A percentile compares a stretch with the other conserved stretches of the same genome.
These are phyloP conservation scores for Tamandua tetradactyla DNA, from an alignment of 2,797 vertebrate genomes.

Conservation along the genomic window DNA sequence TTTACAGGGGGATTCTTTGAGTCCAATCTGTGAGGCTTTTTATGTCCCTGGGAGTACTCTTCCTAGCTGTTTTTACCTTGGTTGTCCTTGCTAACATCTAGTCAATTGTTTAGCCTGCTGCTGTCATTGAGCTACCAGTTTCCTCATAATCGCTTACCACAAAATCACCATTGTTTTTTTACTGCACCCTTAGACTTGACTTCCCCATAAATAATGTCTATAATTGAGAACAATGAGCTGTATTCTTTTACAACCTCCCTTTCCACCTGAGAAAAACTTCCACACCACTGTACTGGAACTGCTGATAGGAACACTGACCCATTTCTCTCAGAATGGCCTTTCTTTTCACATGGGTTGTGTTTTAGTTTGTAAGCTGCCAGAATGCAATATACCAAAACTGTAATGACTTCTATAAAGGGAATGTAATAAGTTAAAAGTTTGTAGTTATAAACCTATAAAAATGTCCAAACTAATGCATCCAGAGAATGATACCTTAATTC, in stretches of 20 bases:
- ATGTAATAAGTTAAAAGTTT: no score
- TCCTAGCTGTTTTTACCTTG: background rate
- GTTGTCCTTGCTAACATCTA: background rate
- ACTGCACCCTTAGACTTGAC: background rate
- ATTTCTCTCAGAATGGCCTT: background rate
- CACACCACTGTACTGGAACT: background rate
- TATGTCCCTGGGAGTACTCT: background rate
- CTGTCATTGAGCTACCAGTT: background rate
- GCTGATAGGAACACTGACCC: background rate
- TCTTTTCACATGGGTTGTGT: no score
- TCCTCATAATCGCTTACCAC: background rate
- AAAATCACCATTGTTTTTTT: background rate
- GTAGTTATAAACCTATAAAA: no score
- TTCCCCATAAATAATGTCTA: background rate
- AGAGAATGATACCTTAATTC: no score
- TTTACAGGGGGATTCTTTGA: background rate
- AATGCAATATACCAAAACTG: no score
- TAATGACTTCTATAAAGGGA: no score
- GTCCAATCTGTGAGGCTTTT: background rate
- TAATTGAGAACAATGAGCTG: background rate
- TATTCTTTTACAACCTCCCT: background rate
- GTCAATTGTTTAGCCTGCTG: background rate
- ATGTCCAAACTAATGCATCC: no score
- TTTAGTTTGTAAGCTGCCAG: no score
- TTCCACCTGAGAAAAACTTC: background rate